phyloP scores from a whole-genome alignment of 2,888 invertebrate genomes.

The Leucoma salicis region DNA sequence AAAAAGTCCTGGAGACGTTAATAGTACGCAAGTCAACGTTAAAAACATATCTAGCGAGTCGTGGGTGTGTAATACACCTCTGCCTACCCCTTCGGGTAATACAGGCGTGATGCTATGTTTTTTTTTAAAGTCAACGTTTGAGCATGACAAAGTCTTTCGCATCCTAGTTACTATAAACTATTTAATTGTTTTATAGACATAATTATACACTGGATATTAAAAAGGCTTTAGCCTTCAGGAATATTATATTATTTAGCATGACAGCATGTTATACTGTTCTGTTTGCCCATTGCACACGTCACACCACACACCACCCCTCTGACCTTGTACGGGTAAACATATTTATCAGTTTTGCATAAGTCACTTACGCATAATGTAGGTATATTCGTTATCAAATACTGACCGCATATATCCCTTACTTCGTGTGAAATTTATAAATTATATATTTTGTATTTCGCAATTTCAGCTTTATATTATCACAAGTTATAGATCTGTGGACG shows the following conservation, averaged over 20 bases:
- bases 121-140: too few species aligned
- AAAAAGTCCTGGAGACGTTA: too few species aligned
- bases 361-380: slow-evolving; percentile 18
- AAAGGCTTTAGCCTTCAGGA: too few species aligned
- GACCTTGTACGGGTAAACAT: slow-evolving; percentile 37
- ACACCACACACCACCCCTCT: slow-evolving; percentile 8
- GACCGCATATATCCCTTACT: slow-evolving; percentile 1
- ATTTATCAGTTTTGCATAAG: slow-evolving; percentile 31
- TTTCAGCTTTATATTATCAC: not conserved
- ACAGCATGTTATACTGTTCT: not conserved
- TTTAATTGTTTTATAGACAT: too few species aligned
- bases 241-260: not conserved
- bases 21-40: too few species aligned
- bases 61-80: too few species aligned
- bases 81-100: too few species aligned
- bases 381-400: slow-evolving; percentile 9
- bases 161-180: too few species aligned
- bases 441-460: not conserved
- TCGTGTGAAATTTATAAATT: not conserved
- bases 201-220: too few species aligned
- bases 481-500: not conserved
- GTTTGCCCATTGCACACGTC: not conserved
- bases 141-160: too few species aligned
- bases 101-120: too few species aligned
- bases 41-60: too few species aligned